Conservation (phyloP, 2,797 vertebrate genomes). For the Gymnothorax javanicus region DNA sequence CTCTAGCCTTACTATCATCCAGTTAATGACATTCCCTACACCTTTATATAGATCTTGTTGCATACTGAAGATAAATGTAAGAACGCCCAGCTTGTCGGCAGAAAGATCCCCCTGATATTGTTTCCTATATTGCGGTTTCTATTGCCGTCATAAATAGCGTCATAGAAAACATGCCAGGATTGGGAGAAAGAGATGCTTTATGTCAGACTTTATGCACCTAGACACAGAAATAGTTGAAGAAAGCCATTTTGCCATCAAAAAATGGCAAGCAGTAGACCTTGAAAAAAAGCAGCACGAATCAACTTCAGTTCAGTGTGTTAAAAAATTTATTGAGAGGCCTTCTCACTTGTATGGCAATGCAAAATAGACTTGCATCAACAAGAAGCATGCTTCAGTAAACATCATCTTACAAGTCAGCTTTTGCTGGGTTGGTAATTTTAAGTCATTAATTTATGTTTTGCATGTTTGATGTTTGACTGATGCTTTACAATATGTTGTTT, state of each 20-base stretch:
- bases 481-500: neutral
- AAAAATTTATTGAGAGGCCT: neutral
- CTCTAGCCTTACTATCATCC: neutral
- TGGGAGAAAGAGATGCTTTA: neutral
- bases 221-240: neutral
- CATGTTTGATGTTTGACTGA: neutral
- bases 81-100: neutral
- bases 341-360: neutral
- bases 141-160: neutral
- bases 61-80: neutral
- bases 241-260: neutral
- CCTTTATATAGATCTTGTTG: neutral
- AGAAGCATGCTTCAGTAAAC: neutral
- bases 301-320: neutral
- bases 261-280: neutral
- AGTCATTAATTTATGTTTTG: neutral
- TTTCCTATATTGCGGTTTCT: neutral
- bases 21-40: neutral
- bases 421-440: neutral
- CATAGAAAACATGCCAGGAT: neutral
- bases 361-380: neutral
- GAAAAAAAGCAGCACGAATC: neutral
- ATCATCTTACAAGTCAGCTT: neutral
- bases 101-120: neutral
- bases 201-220: neutral